Percentiles rank a stretch among this genome's conserved stretches.
Conservation (phyloP, 2,888 invertebrate genomes). For the Stenchaetothrips biformis region DNA sequence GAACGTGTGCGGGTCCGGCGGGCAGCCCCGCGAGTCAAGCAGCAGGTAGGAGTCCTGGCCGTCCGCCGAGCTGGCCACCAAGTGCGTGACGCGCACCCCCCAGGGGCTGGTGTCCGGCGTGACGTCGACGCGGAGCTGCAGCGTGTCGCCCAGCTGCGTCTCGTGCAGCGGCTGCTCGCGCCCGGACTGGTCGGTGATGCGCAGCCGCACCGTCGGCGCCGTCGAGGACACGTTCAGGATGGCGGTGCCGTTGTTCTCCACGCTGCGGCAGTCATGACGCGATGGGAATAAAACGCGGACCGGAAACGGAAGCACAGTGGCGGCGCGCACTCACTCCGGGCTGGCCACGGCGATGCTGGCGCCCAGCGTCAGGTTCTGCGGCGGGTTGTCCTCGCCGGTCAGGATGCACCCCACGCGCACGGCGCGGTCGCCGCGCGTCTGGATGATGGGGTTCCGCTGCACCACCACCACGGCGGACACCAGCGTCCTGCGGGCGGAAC, state of each 20-base stretch:
- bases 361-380: constrained; percentile 46
- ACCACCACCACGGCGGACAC: constrained; percentile 72
- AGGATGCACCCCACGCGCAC: constrained; percentile 76
- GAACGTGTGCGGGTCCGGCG: constrained; percentile 64
- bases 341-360: constrained; percentile 51
- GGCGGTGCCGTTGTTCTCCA: constrained; percentile 30
- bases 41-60: constrained; percentile 66
- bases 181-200: constrained; percentile 44
- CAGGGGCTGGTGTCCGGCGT: constrained; percentile 33
- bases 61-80: constrained; percentile 71
- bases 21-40: constrained; percentile 74
- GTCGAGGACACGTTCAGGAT: constrained; percentile 41
- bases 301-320: neutral
- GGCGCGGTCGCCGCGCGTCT: constrained; percentile 77
- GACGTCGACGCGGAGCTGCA: constrained; percentile 59
- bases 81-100: constrained; percentile 63
- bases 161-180: constrained; percentile 44
- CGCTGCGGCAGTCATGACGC: neutral
- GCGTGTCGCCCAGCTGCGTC: constrained; percentile 61
- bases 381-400: constrained; percentile 42
- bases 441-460: constrained; percentile 78
- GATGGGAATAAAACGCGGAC: neutral
- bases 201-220: constrained; percentile 44
- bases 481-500: constrained; percentile 55
- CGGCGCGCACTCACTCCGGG: constrained; percentile 44